Conservation (phyloP, 2,113 vertebrate species). For the Saimiri boliviensis region DNA sequence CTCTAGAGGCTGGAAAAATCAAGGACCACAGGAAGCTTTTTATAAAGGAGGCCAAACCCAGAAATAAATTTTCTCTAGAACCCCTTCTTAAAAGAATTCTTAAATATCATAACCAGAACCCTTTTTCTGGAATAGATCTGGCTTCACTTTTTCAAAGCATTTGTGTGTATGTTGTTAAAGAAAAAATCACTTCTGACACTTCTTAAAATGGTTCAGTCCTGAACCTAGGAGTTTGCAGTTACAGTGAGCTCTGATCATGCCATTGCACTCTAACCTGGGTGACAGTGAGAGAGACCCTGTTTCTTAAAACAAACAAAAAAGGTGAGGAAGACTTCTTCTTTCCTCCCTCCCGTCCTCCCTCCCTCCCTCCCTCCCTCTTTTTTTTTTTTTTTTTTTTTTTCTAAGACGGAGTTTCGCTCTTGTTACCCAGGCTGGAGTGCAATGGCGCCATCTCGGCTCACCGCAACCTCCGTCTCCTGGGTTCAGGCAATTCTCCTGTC, state of each 20-base stretch:
- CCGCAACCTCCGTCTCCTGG: no score
- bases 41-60: not conserved
- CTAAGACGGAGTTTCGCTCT: no score
- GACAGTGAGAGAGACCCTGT: not conserved
- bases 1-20: constrained; percentile 39
- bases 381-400: no score
- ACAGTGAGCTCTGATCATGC: not conserved
- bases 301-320: not conserved
- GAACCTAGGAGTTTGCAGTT: not conserved
- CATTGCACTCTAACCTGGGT: not conserved
- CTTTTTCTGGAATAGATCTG: not conserved
- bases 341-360: no score
- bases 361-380: rapidly evolving
- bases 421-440: no score
- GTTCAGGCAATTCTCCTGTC: no score
- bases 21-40: constrained; percentile 18
- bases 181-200: not conserved
- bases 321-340: not conserved
- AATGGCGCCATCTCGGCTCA: no score
- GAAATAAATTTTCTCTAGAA: constrained; percentile 40
- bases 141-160: not conserved
- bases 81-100: not conserved
- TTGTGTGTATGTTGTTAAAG: not conserved
- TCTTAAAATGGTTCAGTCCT: not conserved
- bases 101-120: not conserved